These are phyloP conservation scores for Falco punctatus DNA, from an alignment of 2,113 vertebrate genomes.

Conservation along the genomic window DNA sequence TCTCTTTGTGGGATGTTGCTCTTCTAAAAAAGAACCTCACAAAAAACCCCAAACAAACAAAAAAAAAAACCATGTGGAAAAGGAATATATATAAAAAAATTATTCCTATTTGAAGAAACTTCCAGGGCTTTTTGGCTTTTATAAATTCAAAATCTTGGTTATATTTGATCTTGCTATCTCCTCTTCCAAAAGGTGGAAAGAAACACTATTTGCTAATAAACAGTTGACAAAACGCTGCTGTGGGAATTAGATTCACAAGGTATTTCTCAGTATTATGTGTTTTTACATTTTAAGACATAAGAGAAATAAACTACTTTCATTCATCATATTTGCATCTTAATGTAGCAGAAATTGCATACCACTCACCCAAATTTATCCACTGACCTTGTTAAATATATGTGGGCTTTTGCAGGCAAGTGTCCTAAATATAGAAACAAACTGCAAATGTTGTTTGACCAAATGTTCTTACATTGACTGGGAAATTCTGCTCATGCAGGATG, in stretches of 20 bases:
- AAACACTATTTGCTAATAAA: not conserved
- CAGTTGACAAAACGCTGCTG: not conserved
- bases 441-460: not conserved
- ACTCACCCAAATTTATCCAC: not conserved
- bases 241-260: not conserved
- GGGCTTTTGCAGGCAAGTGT: not conserved
- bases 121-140: not conserved
- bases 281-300: not conserved
- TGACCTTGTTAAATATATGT: not conserved
- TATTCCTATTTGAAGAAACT: not conserved
- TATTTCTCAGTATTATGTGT: not conserved
- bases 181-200: not conserved
- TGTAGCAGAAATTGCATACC: not conserved
- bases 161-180: not conserved
- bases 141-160: not conserved
- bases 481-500: not conserved
- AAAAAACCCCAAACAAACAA: not conserved
- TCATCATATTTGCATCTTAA: not conserved
- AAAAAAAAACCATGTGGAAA: not conserved
- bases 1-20: not conserved
- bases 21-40: not conserved
- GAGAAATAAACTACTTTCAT: not conserved
- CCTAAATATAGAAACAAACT: slow-evolving; percentile 31
- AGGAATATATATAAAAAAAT: accelerated
- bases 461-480: not conserved